Evolutionary conservation across 92 coral and sea anemone species (phyloP), one percentile per base, ranked within the genome.

Genomic region (Heteractis magnifica): DNA sequence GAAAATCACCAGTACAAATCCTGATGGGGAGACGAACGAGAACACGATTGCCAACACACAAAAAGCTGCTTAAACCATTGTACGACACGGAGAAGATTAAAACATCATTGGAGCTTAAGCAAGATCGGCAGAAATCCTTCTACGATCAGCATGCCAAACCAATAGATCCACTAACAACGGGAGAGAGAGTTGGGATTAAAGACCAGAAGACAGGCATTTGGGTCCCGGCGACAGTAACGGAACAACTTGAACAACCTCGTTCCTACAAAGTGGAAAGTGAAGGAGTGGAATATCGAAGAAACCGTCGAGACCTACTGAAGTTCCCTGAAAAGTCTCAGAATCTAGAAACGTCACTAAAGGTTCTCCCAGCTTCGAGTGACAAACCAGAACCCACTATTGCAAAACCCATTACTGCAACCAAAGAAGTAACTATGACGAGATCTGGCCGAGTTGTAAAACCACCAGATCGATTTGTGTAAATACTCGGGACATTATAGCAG

Each of bases 211-310:
- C 16, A 23, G 74, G 82, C 49, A 77, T 52, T 18, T 87, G 90
- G 90, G 15, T 65, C 14, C 90, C 90, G 4, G 90, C 90, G 21
- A 87, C 87, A 82, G 82, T 82, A 49, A 82, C 62, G 50, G 50
- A 56, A 64, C 58, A 48, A 12, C 49, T 34, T 6, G 78, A 81
- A 58, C 81, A 80, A 51, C 89, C 77, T 51, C 53, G 81, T 52
- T 86, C 89, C 51, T 86, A 86, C 23, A 78, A 65, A 21, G 77
- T 26, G 65, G 20, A 65, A 85, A 53, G 56, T 65, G n/a, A 21
- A 8, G 72, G 4, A 8, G 72, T 65, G n/a, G 72, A 65, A 21
- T 65, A 65, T 15, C 72, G 72, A 8, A 1, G 72, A 65, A 65
- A 65, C n/a, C 72, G 72, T 15, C 11, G 72, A 65, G 72, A 65